phyloP scores from a whole-genome alignment of 1,140 invertebrate species.

The Drosophila truncata region DNA sequence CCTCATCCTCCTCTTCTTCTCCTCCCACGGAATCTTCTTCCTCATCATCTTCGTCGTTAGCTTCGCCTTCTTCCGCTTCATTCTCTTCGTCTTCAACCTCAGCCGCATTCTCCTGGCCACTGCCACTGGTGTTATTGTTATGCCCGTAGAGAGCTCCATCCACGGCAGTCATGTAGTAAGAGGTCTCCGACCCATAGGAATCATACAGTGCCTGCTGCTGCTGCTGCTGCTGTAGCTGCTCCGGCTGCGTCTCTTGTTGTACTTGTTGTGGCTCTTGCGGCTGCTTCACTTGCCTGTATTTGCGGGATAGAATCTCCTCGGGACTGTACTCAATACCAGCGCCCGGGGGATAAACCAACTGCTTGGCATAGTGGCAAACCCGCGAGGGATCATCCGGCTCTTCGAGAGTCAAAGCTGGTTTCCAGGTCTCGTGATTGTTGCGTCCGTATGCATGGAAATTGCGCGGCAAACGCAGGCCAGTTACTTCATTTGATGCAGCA shows the following conservation, averaged over 20 bases:
- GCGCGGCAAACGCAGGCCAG: conserved; percentile 61
- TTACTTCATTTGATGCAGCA: conserved; percentile 30
- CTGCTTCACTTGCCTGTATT: conserved; percentile 46
- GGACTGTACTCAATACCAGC: conserved; percentile 78
- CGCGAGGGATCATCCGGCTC: conserved; percentile 81
- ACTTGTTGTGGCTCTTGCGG: conserved; percentile 32
- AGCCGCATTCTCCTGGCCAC: conserved; percentile 24
- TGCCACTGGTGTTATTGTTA: conserved; percentile 21
- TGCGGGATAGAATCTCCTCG: conserved; percentile 74
- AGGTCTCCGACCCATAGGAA: conserved; percentile 56
- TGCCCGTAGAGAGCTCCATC: conserved; percentile 54
- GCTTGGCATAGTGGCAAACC: conserved; percentile 79
- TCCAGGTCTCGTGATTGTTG: conserved; percentile 84
- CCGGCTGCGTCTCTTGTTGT: neutral
- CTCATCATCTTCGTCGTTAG: conserved; percentile 20
- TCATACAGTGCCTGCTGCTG: conserved; percentile 51
- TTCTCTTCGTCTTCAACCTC: conserved; percentile 44
- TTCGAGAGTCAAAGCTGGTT: conserved; percentile 78
- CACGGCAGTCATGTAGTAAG: conserved; percentile 71
- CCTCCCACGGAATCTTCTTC: conserved; percentile 47
- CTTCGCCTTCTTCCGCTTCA: conserved; percentile 39
- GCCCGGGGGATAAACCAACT: conserved; percentile 73
- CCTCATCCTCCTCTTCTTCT: conserved; percentile 50
- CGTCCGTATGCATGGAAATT: conserved; percentile 76
- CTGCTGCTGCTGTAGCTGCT: conserved; percentile 42